Percentiles rank a stretch among this genome's conserved stretches.
phyloP scores from a whole-genome alignment of 2,113 vertebrate species.

The Fukomys damarensis region DNA sequence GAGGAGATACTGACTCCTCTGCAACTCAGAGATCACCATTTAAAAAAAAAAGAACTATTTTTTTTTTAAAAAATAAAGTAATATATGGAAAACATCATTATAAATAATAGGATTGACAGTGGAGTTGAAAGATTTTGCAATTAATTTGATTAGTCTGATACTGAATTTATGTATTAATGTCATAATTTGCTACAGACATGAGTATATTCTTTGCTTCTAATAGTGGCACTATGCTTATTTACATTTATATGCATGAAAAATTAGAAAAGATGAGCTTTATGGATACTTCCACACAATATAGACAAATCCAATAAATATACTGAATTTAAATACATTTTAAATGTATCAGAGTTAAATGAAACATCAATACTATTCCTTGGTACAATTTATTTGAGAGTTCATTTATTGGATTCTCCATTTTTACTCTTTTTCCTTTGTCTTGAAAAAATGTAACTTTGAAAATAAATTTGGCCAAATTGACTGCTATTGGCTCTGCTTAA shows the following conservation, averaged over 20 bases:
- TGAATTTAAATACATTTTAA: neutral
- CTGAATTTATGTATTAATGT: neutral
- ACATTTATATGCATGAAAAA: neutral
- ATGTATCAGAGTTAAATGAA: neutral
- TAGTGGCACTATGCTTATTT: neutral
- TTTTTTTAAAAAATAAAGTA: neutral
- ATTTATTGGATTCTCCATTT: neutral
- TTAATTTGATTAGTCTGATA: neutral
- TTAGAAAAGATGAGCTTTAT: neutral
- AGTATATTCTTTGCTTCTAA: neutral
- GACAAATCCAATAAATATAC: neutral
- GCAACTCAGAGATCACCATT: neutral
- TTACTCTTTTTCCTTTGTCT: neutral
- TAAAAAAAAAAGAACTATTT: neutral
- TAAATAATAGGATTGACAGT: neutral
- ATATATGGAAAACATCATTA: neutral
- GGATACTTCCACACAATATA: neutral
- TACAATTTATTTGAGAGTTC: neutral
- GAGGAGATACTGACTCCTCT: neutral
- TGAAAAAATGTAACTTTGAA: neutral
- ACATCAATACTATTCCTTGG: neutral
- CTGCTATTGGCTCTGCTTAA: neutral
- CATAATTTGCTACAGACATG: neutral
- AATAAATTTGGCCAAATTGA: neutral
- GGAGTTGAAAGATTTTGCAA: neutral